phyloP scores from a whole-genome alignment of 2,113 vertebrate species.

The Platysternon megacephalum region DNA sequence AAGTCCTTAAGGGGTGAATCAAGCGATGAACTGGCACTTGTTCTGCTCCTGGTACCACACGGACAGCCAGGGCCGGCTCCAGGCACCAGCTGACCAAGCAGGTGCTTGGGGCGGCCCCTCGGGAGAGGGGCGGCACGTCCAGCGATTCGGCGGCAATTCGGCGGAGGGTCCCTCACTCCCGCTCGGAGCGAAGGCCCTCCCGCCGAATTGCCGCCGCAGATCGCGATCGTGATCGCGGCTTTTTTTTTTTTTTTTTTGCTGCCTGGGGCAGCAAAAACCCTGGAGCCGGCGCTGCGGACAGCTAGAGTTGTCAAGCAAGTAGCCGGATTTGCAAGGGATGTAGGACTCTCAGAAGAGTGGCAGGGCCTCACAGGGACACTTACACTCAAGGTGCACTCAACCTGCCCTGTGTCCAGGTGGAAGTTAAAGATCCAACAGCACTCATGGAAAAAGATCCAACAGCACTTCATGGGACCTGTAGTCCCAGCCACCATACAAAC shows the following conservation, averaged over 20 bases:
- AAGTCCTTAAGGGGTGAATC: background rate
- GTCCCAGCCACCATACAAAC: background rate
- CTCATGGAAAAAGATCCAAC: background rate
- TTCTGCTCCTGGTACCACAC: background rate
- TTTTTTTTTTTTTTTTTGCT: too few relatives aligned
- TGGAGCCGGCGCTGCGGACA: too few relatives aligned
- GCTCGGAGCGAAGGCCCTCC: too few relatives aligned
- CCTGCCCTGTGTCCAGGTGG: background rate
- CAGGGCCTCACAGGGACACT: background rate
- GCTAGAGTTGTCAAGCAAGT: background rate
- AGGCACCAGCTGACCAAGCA: too few relatives aligned
- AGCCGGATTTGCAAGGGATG: background rate
- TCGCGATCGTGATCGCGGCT: too few relatives aligned
- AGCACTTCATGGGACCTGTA: background rate
- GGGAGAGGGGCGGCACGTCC: too few relatives aligned
- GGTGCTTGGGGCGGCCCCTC: too few relatives aligned
- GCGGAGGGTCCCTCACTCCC: too few relatives aligned
- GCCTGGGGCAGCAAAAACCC: too few relatives aligned
- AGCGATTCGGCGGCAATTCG: too few relatives aligned
- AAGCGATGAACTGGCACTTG: accelerated
- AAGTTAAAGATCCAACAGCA: background rate
- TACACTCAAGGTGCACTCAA: background rate
- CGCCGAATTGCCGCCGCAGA: too few relatives aligned
- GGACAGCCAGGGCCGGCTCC: background rate
- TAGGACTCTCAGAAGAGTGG: background rate